Evolutionary conservation across 2,113 vertebrate species (phyloP).

Genomic region (Mixornis gularis): DNA sequence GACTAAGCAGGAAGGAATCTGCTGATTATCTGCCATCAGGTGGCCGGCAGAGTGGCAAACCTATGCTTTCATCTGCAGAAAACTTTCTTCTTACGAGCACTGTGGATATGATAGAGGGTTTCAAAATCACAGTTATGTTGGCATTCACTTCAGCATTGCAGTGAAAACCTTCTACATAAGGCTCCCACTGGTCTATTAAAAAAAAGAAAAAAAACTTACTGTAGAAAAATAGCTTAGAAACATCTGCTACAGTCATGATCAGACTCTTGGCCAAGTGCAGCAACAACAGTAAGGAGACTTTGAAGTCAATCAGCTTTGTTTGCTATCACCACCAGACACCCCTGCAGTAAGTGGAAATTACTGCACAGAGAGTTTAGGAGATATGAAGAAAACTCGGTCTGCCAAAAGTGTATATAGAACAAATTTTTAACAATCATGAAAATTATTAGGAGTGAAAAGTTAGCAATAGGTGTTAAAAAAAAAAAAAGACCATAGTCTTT

Average conservation of each 20-base stretch:
- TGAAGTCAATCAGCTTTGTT: slow-evolving; percentile 64
- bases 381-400: slow-evolving; percentile 6
- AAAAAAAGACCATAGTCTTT: not conserved
- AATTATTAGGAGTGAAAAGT: not conserved
- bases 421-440: not conserved
- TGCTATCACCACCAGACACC: slow-evolving; percentile 53
- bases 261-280: slow-evolving; percentile 39
- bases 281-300: slow-evolving; percentile 58
- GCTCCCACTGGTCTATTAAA: slow-evolving; percentile 46
- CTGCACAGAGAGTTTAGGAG: slow-evolving; percentile 17
- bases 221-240: slow-evolving; percentile 27
- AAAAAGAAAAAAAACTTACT: not conserved
- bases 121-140: slow-evolving; percentile 39
- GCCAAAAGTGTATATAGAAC: not conserved
- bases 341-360: slow-evolving; percentile 49
- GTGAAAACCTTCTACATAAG: slow-evolving; percentile 53
- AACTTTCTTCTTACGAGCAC: not conserved
- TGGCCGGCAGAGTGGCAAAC: slow-evolving; percentile 27
- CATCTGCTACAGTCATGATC: slow-evolving; percentile 60
- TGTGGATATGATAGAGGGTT: slow-evolving; percentile 16
- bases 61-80: slow-evolving; percentile 39
- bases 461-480: not conserved
- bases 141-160: slow-evolving; percentile 33
- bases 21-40: slow-evolving; percentile 30
- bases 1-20: slow-evolving; percentile 28